These are phyloP conservation scores for Gastrophysa polygoni DNA, from an alignment of 2,888 invertebrate genomes.

Conservation along the genomic window DNA sequence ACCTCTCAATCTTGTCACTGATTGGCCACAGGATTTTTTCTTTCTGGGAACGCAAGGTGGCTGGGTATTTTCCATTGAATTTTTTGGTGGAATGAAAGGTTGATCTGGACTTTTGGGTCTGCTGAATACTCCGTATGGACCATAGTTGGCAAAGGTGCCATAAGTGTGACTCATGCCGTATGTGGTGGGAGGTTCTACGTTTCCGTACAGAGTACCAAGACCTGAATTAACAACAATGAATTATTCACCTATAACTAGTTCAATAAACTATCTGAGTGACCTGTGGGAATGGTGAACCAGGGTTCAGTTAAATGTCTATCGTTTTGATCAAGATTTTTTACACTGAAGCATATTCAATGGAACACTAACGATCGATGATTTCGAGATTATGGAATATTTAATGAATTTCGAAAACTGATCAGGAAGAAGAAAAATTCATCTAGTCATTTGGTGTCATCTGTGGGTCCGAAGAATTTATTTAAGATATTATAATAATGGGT, in stretches of 20 bases:
- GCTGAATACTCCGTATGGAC: conserved; percentile 50
- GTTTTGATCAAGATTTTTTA: no score
- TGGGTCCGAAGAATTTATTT: no score
- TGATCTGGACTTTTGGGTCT: conserved; percentile 42
- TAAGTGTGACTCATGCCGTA: conserved; percentile 53
- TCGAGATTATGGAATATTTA: no score
- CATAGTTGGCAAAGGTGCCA: conserved; percentile 49
- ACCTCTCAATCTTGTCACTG: conserved; percentile 11
- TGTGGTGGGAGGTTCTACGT: conserved; percentile 42
- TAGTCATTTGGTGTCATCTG: no score
- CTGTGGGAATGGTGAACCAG: no score
- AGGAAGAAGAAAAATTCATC: no score
- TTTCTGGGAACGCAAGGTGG: conserved; percentile 9
- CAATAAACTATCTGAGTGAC: neutral
- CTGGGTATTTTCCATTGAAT: conserved; percentile 10
- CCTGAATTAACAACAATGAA: conserved; percentile 21
- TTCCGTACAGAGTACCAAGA: conserved; percentile 49
- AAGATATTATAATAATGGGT: no score
- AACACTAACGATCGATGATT: no score
- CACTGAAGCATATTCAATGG: no score
- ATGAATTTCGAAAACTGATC: no score
- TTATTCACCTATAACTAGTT: neutral
- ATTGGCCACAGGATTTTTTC: neutral
- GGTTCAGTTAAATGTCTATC: no score
- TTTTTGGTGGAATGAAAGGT: conserved; percentile 40